Base-by-base conservation (phyloP, 2,888 invertebrate genomes). In the Callyntrura guangdongensis region DNA sequence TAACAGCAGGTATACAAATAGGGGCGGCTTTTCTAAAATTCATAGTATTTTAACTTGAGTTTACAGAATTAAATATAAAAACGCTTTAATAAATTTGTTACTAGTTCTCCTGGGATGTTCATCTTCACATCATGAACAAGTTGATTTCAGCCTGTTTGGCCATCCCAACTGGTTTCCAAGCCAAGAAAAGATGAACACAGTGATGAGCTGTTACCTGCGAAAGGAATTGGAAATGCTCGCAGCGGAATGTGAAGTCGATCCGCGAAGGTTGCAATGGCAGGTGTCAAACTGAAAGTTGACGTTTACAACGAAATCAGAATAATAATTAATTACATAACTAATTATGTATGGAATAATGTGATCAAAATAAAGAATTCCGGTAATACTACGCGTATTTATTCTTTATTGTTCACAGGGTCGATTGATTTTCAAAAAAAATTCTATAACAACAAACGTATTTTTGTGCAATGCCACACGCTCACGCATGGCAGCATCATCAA, bases 51-150 rank as follows among this genome's bases (percentile, higher is more conserved):
- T n/a, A n/a, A n/a, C n/a, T n/a, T n/a, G n/a, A n/a, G n/a, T n/a
- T n/a, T n/a, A n/a, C n/a, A n/a, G n/a, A n/a, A n/a, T n/a, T n/a
- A n/a, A n/a, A n/a, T n/a, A n/a, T n/a, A n/a, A n/a, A n/a, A n/a
- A n/a, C n/a, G n/a, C n/a, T n/a, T n/a, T n/a, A n/a, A n/a, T n/a
- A n/a, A n/a, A n/a, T n/a, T n/a, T n/a, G n/a, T 56, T 72, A 36
- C 20, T 69, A 92, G 92, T 91, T 59, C 86, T 92, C 36, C 74
- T 92, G 0, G 92, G 92, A n/a, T 92, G 92, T 61, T 92, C 92
- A 11, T 92, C 92, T 9, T 79, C 91, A 69, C 92, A 92, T 74
- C 83, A 89, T 11, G 56, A 89, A 3, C 91, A 92, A 87, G 72
- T 91, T 12, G 92, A 92, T 61, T 87, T 92, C 12, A 83, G 81